Conservation (phyloP, 2,888 invertebrate genomes). For the Drosophila borealis region DNA sequence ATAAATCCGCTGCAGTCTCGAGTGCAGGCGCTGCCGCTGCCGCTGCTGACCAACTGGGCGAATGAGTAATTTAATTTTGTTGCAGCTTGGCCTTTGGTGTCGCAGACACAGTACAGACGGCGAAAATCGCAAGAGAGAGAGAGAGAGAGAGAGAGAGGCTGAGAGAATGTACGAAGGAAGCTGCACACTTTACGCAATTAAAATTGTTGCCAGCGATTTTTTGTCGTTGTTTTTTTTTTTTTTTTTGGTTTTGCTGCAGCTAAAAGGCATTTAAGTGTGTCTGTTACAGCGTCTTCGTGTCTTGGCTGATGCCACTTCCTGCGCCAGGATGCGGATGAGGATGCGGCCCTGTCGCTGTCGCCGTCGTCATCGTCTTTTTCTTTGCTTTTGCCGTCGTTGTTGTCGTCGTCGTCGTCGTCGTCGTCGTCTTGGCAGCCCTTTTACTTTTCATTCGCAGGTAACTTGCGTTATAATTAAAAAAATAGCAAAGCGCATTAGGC, state of each 20-base stretch:
- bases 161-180: slow-evolving; percentile 28
- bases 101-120: slow-evolving; percentile 54
- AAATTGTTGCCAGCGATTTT: slow-evolving; percentile 77
- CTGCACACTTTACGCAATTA: slow-evolving; percentile 77
- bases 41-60: slow-evolving; percentile 73
- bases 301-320: slow-evolving; percentile 66
- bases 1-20: slow-evolving; percentile 75
- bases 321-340: slow-evolving; percentile 40
- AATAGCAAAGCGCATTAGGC: slow-evolving; percentile 81
- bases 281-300: slow-evolving; percentile 62
- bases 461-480: slow-evolving; percentile 79
- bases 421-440: slow-evolving; percentile 73
- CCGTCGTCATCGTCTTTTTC: slow-evolving; percentile 5
- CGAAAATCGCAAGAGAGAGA: slow-evolving; percentile 19
- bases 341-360: slow-evolving; percentile 56
- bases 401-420: slow-evolving; percentile 9
- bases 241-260: slow-evolving; percentile 59
- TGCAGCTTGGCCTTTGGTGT: slow-evolving; percentile 73
- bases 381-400: slow-evolving; percentile 24
- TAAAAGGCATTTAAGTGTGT: slow-evolving; percentile 70
- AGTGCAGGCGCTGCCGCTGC: slow-evolving; percentile 35
- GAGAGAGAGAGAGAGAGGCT: background rate
- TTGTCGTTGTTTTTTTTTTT: too few relatives aligned
- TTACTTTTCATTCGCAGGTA: slow-evolving; percentile 78
- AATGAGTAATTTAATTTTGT: slow-evolving; percentile 80